Percentiles rank a stretch among this genome's conserved stretches.
Conservation (phyloP, 2,888 invertebrate genomes). For the Agrotis segetum region DNA sequence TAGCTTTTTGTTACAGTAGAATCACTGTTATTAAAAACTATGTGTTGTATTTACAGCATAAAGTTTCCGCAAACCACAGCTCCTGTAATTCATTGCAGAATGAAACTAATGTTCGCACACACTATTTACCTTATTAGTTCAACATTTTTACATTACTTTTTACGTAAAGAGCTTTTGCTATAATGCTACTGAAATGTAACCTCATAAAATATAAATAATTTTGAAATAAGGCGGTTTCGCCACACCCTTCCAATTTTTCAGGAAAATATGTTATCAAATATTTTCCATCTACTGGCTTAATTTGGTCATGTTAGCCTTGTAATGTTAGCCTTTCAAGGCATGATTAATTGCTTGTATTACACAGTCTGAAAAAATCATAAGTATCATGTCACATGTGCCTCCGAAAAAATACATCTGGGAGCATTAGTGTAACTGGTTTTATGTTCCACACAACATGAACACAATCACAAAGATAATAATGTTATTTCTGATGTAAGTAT, state of each 20-base stretch:
- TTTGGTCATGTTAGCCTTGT: conserved; percentile 33
- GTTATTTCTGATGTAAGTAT: background rate
- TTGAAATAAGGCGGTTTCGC: background rate
- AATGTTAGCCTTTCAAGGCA: conserved; percentile 14
- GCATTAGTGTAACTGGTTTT: background rate
- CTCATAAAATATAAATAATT: background rate
- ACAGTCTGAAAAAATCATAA: conserved; percentile 26
- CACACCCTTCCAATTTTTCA: conserved; percentile 19
- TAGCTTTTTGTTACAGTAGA: conserved; percentile 31
- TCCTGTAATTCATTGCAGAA: conserved; percentile 6
- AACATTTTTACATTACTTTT: background rate
- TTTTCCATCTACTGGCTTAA: conserved; percentile 10
- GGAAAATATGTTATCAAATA: conserved; percentile 8
- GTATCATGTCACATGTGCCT: conserved; percentile 9
- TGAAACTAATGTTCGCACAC: conserved; percentile 32
- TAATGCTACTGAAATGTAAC: background rate
- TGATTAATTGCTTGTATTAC: conserved; percentile 41
- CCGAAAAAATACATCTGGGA: conserved; percentile 7
- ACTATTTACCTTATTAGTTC: conserved; percentile 10
- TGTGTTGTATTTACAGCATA: conserved; percentile 26
- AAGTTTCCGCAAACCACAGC: conserved; percentile 30
- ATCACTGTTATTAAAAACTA: conserved; percentile 41
- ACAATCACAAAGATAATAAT: background rate
- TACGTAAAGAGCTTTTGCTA: conserved; percentile 19
- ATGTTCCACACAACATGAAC: conserved; percentile 5